Percentiles rank a stretch among this genome's conserved stretches.
phyloP scores from a whole-genome alignment of 2,888 invertebrate genomes.

The Perithous albicinctus region DNA sequence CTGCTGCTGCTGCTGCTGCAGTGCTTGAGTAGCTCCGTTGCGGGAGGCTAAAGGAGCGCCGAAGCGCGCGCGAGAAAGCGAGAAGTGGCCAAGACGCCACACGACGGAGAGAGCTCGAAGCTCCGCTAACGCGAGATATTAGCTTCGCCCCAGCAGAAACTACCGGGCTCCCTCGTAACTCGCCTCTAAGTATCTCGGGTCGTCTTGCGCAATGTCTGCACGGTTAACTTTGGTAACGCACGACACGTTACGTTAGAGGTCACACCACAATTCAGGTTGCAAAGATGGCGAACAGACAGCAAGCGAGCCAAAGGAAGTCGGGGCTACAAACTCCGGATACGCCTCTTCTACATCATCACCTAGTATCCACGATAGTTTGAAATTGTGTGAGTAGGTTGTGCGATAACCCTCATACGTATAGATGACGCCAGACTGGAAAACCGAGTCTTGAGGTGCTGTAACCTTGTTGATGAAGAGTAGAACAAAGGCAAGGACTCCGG shows the following conservation, averaged over 20 bases:
- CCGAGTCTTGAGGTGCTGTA: conserved; percentile 25
- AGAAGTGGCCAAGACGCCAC: conserved; percentile 42
- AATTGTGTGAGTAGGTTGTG: not conserved
- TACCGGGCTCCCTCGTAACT: conserved; percentile 56
- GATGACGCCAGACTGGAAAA: not conserved
- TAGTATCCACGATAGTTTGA: not conserved
- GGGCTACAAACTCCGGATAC: not conserved
- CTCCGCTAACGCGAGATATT: conserved; percentile 58
- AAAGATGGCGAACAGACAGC: conserved; percentile 1
- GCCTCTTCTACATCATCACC: not conserved
- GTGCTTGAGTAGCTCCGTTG: conserved; percentile 41
- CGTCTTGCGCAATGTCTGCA: conserved; percentile 14
- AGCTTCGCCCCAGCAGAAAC: conserved; percentile 50
- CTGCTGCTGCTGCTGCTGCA: conserved; percentile 23
- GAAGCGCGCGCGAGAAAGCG: conserved; percentile 7
- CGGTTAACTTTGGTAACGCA: conserved; percentile 21
- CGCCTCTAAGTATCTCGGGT: conserved; percentile 46
- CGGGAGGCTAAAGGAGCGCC: conserved; percentile 5
- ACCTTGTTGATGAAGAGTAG: conserved; percentile 43
- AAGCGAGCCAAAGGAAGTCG: not conserved
- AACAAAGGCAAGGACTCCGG: not conserved
- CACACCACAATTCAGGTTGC: conserved; percentile 16
- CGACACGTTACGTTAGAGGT: conserved; percentile 29
- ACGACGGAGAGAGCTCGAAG: conserved; percentile 19
- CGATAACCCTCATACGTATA: not conserved